A percentile compares a stretch with the other conserved stretches of the same genome.
Conservation (phyloP, 2,888 invertebrate species). For the Alloscopus bannaensis region DNA sequence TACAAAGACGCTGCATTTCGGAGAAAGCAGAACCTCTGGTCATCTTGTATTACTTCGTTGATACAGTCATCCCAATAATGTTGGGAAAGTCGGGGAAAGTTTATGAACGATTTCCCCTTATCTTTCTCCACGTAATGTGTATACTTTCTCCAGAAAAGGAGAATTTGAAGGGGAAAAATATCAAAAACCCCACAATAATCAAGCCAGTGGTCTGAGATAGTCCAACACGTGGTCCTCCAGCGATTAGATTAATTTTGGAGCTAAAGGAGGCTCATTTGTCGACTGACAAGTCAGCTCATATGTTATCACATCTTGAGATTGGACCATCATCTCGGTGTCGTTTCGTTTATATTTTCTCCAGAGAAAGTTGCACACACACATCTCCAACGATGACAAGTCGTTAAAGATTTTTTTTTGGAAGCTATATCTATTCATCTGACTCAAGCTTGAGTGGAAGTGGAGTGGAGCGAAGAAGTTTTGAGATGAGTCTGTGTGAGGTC, state of each 20-base stretch:
- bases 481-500: neutral
- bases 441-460: neutral
- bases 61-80: too few species aligned
- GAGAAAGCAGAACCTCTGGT: too few species aligned
- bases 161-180: neutral
- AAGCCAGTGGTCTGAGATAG: neutral
- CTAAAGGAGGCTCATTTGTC: conserved; percentile 17
- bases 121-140: too few species aligned
- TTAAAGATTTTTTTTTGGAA: neutral
- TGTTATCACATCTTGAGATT: neutral
- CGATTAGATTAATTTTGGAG: conserved; percentile 8
- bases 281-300: conserved; percentile 20
- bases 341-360: neutral
- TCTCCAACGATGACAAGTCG: conserved; percentile 10
- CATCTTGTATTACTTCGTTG: too few species aligned
- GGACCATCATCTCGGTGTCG: conserved; percentile 1
- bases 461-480: too few species aligned
- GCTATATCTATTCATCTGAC: conserved; percentile 16
- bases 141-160: too few species aligned
- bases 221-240: neutral
- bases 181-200: neutral
- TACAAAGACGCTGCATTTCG: too few species aligned
- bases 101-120: too few species aligned
- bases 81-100: too few species aligned
- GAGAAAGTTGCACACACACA: neutral